phyloP scores from a whole-genome alignment of 2,113 vertebrate genomes.

The Pachyramphus minor region DNA sequence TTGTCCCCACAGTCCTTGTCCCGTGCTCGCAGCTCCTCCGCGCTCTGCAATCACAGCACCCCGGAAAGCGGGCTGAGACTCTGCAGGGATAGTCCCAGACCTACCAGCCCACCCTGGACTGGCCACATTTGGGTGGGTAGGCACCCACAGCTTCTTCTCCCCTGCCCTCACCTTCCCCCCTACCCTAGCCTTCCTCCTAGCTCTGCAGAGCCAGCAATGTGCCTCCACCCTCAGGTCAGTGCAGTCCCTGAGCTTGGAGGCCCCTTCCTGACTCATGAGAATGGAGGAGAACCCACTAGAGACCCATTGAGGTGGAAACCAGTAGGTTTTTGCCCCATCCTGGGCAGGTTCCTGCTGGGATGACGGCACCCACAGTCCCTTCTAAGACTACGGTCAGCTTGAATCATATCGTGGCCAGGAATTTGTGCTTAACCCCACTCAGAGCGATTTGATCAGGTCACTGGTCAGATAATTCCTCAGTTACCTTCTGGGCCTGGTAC shows the following conservation, averaged over 20 bases:
- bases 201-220: neutral
- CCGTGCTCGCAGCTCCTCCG: neutral
- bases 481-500: constrained; percentile 51
- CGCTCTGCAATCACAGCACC: neutral
- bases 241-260: neutral
- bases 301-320: neutral
- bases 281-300: neutral
- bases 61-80: neutral
- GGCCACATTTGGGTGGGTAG: fast-evolving
- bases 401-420: fast-evolving
- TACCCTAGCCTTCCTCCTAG: too few relatives aligned
- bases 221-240: too few relatives aligned
- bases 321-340: neutral
- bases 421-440: neutral
- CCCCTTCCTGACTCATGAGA: neutral
- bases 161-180: too few relatives aligned
- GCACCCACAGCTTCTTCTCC: neutral
- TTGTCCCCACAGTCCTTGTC: neutral
- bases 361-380: neutral
- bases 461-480: neutral
- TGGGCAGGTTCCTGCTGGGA: neutral
- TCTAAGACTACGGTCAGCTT: fast-evolving
- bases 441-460: fast-evolving
- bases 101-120: neutral
- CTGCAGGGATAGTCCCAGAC: fast-evolving